phyloP scores from a whole-genome alignment of 2,888 invertebrate genomes.

The Phytoseiulus persimilis region DNA sequence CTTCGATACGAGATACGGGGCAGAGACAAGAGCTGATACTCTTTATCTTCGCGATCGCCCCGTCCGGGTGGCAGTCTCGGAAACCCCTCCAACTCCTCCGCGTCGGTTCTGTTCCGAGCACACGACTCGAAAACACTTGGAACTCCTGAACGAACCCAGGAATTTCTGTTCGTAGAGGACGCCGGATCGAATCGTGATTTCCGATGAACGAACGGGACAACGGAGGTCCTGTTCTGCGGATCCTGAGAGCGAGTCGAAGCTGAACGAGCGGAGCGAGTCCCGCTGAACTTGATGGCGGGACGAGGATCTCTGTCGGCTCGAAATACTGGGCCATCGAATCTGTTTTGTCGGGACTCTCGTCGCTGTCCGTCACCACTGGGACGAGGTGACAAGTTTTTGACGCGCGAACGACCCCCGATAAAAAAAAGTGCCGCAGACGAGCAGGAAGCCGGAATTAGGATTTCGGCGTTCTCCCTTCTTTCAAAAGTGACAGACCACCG shows the following conservation, averaged over 20 bases:
- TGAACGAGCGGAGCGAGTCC: background rate
- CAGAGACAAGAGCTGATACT: background rate
- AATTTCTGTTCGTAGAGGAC: too few species aligned
- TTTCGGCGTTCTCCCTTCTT: background rate
- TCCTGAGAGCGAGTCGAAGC: too few species aligned
- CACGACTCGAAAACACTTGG: too few species aligned
- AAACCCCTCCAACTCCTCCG: background rate
- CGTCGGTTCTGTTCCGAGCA: too few species aligned
- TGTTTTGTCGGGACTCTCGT: background rate
- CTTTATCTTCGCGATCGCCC: background rate
- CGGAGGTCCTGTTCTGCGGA: too few species aligned
- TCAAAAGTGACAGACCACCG: background rate
- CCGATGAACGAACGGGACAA: too few species aligned
- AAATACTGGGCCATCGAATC: background rate
- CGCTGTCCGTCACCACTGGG: background rate
- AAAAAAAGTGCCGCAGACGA: background rate
- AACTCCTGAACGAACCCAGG: too few species aligned
- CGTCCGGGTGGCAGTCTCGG: background rate
- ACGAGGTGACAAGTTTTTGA: background rate
- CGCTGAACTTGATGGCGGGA: background rate
- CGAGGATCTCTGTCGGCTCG: background rate
- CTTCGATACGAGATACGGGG: background rate
- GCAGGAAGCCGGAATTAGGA: background rate
- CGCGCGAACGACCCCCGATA: background rate
- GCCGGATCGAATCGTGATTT: too few species aligned